Evolutionary conservation across 64 coral and sea anemone species (phyloP).

Genomic region (Actinia tenebrosa): DNA sequence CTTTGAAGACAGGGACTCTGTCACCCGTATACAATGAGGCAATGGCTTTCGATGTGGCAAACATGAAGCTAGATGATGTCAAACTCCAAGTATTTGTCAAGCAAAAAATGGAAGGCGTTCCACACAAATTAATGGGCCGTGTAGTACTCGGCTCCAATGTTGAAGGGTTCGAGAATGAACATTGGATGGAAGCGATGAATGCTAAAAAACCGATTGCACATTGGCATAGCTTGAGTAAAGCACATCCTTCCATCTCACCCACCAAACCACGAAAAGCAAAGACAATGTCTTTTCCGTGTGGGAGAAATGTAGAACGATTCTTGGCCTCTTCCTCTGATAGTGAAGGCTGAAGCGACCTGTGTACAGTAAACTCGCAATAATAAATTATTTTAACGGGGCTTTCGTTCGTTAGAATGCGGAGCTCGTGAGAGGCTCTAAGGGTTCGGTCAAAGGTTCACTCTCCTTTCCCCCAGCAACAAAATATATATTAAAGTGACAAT

Average conservation of each 20-base stretch:
- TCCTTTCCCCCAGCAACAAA: no score
- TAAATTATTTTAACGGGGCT: neutral
- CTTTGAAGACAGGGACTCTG: conserved; percentile 66
- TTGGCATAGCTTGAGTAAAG: conserved; percentile 85
- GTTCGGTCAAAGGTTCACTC: no score
- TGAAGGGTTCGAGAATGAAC: conserved; percentile 59
- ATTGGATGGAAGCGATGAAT: conserved; percentile 97
- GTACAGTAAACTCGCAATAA: neutral
- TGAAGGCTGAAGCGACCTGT: neutral
- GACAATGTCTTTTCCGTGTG: neutral
- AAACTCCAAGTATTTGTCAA: conserved; percentile 93
- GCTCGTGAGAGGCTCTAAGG: no score
- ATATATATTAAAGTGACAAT: no score
- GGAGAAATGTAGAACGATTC: conserved; percentile 15
- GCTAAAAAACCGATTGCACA: conserved; percentile 94
- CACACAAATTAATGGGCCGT: conserved; percentile 83
- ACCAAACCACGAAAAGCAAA: neutral
- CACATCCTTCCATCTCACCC: conserved; percentile 40
- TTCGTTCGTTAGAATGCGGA: no score
- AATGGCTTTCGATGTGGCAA: conserved; percentile 84
- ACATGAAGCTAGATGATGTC: conserved; percentile 68
- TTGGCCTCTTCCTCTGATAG: conserved; percentile 20
- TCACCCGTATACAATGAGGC: conserved; percentile 93
- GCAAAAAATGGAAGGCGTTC: conserved; percentile 79
- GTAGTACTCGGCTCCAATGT: conserved; percentile 70